Evolutionary conservation across 1,140 invertebrate genomes (phyloP).

Genomic region (Hydropsyche tenuis): DNA sequence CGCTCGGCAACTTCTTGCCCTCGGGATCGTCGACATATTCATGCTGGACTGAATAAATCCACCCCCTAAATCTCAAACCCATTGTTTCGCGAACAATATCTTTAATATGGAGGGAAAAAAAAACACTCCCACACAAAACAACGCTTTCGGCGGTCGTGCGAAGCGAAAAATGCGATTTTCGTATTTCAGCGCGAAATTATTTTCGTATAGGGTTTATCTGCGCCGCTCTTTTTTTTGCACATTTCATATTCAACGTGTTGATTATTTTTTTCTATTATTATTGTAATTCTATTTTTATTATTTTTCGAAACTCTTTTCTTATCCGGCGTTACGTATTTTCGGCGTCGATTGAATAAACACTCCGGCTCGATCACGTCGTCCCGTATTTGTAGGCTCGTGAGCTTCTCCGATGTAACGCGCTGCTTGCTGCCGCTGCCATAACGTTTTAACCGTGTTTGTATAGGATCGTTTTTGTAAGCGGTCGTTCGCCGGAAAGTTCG

Average conservation of each 20-base stretch:
- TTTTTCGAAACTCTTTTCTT: no score
- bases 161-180: slow-evolving; percentile 20
- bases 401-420: not conserved
- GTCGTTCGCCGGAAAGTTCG: not conserved
- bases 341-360: slow-evolving; percentile 19
- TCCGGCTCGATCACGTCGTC: not conserved
- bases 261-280: slow-evolving; percentile 6
- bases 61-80: not conserved
- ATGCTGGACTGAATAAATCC: slow-evolving; percentile 31
- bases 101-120: not conserved
- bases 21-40: slow-evolving; percentile 14
- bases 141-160: not conserved
- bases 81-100: slow-evolving; percentile 30
- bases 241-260: no score
- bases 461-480: slow-evolving; percentile 17
- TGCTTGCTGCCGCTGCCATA: not conserved
- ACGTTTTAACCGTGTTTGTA: slow-evolving; percentile 10
- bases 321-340: not conserved
- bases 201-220: slow-evolving; percentile 2
- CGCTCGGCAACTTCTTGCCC: slow-evolving; percentile 22
- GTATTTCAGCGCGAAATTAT: slow-evolving; percentile 1
- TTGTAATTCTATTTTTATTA: not conserved
- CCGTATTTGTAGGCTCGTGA: no score
- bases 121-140: not conserved
- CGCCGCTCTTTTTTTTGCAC: not conserved